Evolutionary conservation across 2,113 vertebrate species (phyloP).

Genomic region (Mustelus asterias): DNA sequence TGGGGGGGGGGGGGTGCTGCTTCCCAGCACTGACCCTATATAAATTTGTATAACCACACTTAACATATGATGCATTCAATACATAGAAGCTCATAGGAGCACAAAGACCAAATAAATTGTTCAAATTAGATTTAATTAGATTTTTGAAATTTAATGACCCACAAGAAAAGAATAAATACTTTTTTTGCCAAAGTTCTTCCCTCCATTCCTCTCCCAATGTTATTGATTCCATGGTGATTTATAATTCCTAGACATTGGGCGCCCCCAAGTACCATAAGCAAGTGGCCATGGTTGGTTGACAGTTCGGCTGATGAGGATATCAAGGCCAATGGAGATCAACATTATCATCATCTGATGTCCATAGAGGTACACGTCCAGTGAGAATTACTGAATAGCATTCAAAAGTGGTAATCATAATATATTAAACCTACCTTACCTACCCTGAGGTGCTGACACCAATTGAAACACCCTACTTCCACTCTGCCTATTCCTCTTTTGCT

Average conservation of each 20-base stretch:
- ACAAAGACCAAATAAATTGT: no score
- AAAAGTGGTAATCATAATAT: background rate
- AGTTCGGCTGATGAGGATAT: background rate
- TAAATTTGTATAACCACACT: background rate
- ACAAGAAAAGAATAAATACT: background rate
- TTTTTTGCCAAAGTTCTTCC: background rate
- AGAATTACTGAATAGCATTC: background rate
- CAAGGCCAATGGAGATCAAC: background rate
- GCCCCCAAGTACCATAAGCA: background rate
- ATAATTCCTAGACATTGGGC: background rate
- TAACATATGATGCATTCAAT: background rate
- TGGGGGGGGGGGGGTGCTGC: no score
- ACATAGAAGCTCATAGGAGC: background rate
- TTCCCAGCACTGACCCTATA: background rate
- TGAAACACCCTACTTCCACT: background rate
- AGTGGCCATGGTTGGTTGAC: background rate
- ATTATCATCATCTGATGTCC: background rate
- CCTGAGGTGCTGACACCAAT: background rate
- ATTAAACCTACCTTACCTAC: background rate
- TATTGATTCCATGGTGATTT: background rate
- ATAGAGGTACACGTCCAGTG: background rate
- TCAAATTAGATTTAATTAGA: background rate
- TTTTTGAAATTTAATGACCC: background rate
- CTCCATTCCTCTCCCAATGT: background rate
- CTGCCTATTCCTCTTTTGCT: background rate